phyloP scores from a whole-genome alignment of 2,888 invertebrate species.

The Bugula neritina region DNA sequence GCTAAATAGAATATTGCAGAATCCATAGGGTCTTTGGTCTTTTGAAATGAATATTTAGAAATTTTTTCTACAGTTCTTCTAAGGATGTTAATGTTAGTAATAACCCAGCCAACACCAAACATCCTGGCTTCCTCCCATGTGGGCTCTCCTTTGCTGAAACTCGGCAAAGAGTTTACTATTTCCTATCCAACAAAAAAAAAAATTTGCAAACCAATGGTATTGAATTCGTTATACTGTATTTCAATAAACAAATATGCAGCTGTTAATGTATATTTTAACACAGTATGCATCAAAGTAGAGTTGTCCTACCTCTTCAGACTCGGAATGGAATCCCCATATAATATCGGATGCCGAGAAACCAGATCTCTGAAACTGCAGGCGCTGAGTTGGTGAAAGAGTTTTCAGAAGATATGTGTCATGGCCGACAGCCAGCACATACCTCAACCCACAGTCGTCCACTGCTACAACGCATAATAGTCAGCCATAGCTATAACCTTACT shows the following conservation, averaged over 20 bases:
- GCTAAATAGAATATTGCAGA: slow-evolving; percentile 95
- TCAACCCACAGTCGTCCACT: slow-evolving; percentile 91
- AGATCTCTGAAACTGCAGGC: slow-evolving; percentile 75
- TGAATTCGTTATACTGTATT: no score
- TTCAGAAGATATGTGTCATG: slow-evolving; percentile 91
- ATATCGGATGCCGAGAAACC: slow-evolving; percentile 67
- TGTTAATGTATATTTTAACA: not conserved
- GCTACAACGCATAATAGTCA: slow-evolving; percentile 33
- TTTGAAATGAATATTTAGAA: slow-evolving; percentile 87
- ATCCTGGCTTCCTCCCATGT: slow-evolving; percentile 87
- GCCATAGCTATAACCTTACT: no score
- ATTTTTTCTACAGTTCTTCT: slow-evolving; percentile 81
- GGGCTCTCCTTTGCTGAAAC: slow-evolving; percentile 55
- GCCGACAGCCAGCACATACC: slow-evolving; percentile 93
- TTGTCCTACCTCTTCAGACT: slow-evolving; percentile 73
- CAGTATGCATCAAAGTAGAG: not conserved
- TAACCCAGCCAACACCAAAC: slow-evolving; percentile 93
- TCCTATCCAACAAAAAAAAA: slow-evolving; percentile 57
- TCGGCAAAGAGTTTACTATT: slow-evolving; percentile 74
- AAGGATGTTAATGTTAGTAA: slow-evolving; percentile 74
- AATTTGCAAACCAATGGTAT: no score
- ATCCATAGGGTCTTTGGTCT: slow-evolving; percentile 89
- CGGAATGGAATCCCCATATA: slow-evolving; percentile 99
- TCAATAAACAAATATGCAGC: not conserved
- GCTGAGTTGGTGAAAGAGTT: slow-evolving; percentile 83